Evolutionary conservation across 1,140 invertebrate species (phyloP).

Genomic region (Drosophila ficusphila): DNA sequence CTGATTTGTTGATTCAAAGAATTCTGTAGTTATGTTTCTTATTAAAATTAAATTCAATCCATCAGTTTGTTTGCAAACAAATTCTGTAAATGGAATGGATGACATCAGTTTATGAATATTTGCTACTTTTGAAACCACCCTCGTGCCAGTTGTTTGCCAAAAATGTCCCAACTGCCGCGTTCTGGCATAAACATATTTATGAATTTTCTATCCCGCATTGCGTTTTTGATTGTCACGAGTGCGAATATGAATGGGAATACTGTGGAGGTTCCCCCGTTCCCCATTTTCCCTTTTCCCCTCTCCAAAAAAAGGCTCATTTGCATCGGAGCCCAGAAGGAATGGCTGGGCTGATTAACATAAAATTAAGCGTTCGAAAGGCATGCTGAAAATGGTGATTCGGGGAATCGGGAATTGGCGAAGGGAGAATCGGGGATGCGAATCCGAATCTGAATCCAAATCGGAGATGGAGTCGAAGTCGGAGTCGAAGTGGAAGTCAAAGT

Average conservation of each 20-base stretch:
- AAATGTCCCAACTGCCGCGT: constrained; percentile 2
- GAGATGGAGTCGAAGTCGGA: background rate
- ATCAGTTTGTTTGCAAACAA: no score
- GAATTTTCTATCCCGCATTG: constrained; percentile 63
- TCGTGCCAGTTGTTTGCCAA: background rate
- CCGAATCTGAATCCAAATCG: background rate
- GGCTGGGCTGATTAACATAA: constrained; percentile 55
- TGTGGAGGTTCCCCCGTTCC: background rate
- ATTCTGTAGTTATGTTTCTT: no score
- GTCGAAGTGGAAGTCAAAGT: background rate
- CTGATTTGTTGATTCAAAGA: no score
- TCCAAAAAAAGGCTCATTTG: constrained; percentile 1
- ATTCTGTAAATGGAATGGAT: no score
- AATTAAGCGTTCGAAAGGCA: constrained; percentile 62
- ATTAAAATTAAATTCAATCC: no score
- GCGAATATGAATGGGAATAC: constrained; percentile 41
- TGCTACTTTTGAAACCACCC: background rate
- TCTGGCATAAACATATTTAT: constrained; percentile 56
- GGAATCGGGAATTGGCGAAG: background rate
- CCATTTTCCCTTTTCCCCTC: no score
- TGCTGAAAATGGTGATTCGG: constrained; percentile 38
- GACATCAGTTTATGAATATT: no score
- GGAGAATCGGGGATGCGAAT: background rate
- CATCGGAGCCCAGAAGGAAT: constrained; percentile 24
- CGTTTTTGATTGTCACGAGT: constrained; percentile 49